A percentile compares a stretch with the other conserved stretches of the same genome.
Evolutionary conservation across 2,797 vertebrate species (phyloP).

Genomic region (Leptodactylus fallax): DNA sequence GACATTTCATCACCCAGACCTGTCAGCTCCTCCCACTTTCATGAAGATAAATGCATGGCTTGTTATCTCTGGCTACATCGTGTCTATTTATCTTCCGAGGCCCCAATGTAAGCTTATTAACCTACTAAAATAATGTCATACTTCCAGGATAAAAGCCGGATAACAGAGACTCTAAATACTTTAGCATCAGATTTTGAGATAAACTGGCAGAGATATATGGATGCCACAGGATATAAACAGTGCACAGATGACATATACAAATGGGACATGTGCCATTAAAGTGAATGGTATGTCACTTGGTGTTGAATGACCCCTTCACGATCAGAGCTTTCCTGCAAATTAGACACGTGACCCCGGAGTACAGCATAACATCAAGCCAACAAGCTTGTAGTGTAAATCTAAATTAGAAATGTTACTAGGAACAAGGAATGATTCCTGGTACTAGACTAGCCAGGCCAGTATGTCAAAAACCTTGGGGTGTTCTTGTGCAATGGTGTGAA

Average conservation of each 20-base stretch:
- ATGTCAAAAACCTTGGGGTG: too few relatives aligned
- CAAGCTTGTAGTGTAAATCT: too few relatives aligned
- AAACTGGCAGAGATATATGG: neutral
- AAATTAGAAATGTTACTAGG: too few relatives aligned
- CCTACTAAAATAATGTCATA: neutral
- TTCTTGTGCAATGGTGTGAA: too few relatives aligned
- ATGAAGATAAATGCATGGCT: constrained; percentile 52
- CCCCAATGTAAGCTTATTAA: constrained; percentile 20
- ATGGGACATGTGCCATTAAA: too few relatives aligned
- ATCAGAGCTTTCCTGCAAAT: too few relatives aligned
- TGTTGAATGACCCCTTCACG: too few relatives aligned
- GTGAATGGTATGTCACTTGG: too few relatives aligned
- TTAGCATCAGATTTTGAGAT: neutral
- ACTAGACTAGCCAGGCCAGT: too few relatives aligned
- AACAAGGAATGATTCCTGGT: too few relatives aligned
- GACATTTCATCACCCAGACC: constrained; percentile 42
- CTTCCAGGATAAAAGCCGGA: constrained; percentile 13
- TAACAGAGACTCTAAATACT: constrained; percentile 25
- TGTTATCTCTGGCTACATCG: constrained; percentile 38
- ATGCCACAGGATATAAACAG: neutral
- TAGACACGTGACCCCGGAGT: too few relatives aligned
- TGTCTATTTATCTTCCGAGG: constrained; percentile 47
- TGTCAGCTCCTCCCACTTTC: constrained; percentile 35
- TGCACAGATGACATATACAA: neutral
- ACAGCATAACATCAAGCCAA: too few relatives aligned